Base-by-base conservation (phyloP, 2,797 vertebrate species). In the Hippoglossus hippoglossus region DNA sequence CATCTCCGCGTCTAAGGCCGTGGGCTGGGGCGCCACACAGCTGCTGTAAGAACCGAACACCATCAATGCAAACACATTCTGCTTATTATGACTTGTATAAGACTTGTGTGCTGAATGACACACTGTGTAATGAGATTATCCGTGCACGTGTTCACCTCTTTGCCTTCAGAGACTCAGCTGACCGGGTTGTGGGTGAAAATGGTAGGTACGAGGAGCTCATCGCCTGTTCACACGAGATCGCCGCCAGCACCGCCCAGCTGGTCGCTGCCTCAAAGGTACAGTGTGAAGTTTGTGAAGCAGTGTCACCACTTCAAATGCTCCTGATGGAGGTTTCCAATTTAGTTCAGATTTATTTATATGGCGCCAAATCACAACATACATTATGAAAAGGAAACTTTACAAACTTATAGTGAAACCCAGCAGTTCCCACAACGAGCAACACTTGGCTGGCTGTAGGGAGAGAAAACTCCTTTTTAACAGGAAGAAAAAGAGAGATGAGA, bases 1-100 rank as follows among this genome's bases (percentile, higher is more conserved):
- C 41, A 98, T 99, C 86, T 99, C 98, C 0, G 98, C 98, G n/a
- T 97, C 98, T 34, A 99, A 99, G 89, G 96, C 97, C 0, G 98
- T 99, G 44, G 98, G 98, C 78, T 99, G 97, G 97, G 97, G 96
- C 52, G 98, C 92, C 81, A 98, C 96, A 0, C 89, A 98, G 86
- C 94, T 99, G 95, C 96, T 99, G 98, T 99, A 92, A 87, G 94
- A 54, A 9, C 12, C 59, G 5, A 11, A 13, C 10, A 3, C n/a
- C 16, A 9, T 0, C 21, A 5, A 10, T 16, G 11, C 21, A 39
- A 24, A 21, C 12, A 39, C 18, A 6, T 10, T 13, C 18, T 10
- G 19, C 47, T 6, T 19, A 2, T 11, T 5, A 25, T 36, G 5
- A 46, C 2, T 57, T 2, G 7, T 92, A 89, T 92, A 0, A 36